Evolutionary conservation across 2,888 invertebrate genomes (phyloP).

Genomic region (Dorcus hopei): DNA sequence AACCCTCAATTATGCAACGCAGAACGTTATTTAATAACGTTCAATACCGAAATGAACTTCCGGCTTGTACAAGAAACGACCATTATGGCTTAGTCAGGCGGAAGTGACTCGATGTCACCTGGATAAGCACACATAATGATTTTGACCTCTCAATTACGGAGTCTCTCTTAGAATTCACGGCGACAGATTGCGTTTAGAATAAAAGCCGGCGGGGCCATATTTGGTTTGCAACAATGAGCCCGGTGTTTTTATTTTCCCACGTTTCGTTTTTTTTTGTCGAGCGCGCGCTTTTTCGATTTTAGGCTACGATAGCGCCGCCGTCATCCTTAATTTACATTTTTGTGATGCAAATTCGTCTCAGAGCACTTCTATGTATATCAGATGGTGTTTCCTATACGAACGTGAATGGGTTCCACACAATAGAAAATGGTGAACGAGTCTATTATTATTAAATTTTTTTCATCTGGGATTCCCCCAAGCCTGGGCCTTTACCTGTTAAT

Average conservation of each 20-base stretch:
- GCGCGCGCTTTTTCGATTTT: conserved; percentile 36
- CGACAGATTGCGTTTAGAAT: neutral
- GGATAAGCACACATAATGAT: conserved; percentile 40
- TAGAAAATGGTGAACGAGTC: too few species aligned
- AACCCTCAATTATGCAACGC: neutral
- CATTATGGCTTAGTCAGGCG: conserved; percentile 42
- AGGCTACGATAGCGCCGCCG: conserved; percentile 38
- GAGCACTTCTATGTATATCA: too few species aligned
- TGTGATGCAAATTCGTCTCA: neutral
- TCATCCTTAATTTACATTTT: conserved; percentile 22
- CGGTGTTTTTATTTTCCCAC: conserved; percentile 33
- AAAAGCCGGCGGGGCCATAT: conserved; percentile 19
- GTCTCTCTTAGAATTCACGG: conserved; percentile 1
- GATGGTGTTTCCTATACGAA: too few species aligned
- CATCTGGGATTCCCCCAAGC: too few species aligned
- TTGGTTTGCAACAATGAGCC: conserved; percentile 25
- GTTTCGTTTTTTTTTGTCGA: conserved; percentile 29
- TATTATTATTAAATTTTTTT: too few species aligned
- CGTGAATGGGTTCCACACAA: too few species aligned
- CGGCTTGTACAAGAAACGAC: conserved; percentile 13
- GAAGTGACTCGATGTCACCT: conserved; percentile 46
- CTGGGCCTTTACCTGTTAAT: too few species aligned
- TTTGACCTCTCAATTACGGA: conserved; percentile 33
- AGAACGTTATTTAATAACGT: neutral
- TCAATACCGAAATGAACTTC: neutral